Conservation (phyloP, 2,888 invertebrate genomes). For the Drosophila borealis region DNA sequence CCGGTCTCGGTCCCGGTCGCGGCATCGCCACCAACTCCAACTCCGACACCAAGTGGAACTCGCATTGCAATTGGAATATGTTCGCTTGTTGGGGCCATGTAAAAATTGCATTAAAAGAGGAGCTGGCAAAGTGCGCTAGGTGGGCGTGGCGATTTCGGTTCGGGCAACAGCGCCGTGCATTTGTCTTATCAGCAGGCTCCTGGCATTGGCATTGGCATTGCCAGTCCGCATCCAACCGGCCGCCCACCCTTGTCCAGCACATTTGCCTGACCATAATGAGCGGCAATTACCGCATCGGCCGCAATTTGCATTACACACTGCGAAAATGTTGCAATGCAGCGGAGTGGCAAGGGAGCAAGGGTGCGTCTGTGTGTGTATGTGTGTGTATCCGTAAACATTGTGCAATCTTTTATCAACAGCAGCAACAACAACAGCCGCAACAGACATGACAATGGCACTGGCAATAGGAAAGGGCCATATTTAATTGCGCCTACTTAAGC, state of each 20-base stretch:
- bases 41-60: conserved; percentile 34
- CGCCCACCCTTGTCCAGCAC: conserved; percentile 36
- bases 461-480: conserved; percentile 45
- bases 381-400: conserved; percentile 70
- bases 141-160: conserved; percentile 31
- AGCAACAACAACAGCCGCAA: conserved; percentile 47
- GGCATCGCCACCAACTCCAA: no score
- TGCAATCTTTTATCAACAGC: conserved; percentile 75
- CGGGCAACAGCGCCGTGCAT: conserved; percentile 53
- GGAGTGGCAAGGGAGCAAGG: neutral
- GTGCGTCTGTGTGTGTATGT: conserved; percentile 15
- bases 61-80: conserved; percentile 45
- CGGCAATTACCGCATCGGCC: conserved; percentile 78
- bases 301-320: conserved; percentile 77
- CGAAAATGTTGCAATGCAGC: conserved; percentile 67
- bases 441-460: conserved; percentile 58
- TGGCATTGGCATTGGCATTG: conserved; percentile 49
- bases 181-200: conserved; percentile 71
- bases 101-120: conserved; percentile 79
- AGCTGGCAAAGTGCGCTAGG: conserved; percentile 44
- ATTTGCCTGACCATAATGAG: conserved; percentile 79
- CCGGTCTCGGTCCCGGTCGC: conserved; percentile 5
- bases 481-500: conserved; percentile 74
- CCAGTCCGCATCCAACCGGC: neutral
- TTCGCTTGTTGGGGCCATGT: conserved; percentile 41